These are phyloP conservation scores for Actinia tenebrosa DNA, from an alignment of 64 coral and sea anemone species.

Conservation along the genomic window DNA sequence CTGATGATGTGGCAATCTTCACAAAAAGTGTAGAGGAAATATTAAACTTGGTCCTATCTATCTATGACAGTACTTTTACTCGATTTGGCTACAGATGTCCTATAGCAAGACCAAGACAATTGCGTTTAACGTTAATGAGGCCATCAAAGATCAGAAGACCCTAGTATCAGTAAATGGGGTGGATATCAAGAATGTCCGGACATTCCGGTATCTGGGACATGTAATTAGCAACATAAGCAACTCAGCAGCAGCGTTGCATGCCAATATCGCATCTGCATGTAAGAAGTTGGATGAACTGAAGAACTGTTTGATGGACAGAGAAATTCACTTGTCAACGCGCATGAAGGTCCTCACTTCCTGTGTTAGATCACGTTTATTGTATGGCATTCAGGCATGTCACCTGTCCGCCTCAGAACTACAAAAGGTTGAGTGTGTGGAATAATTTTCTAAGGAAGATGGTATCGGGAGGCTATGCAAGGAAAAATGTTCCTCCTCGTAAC, in stretches of 20 bases:
- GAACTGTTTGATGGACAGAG: no score
- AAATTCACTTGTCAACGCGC: no score
- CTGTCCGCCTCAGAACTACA: no score
- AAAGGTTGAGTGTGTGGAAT: no score
- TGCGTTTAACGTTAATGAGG: not conserved
- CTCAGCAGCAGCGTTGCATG: not conserved
- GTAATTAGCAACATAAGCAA: not conserved
- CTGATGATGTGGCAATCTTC: slow-evolving; percentile 5
- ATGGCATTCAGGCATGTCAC: no score
- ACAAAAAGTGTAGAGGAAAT: not conserved
- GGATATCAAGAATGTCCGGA: not conserved
- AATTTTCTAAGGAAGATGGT: no score
- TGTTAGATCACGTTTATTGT: no score
- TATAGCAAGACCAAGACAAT: slow-evolving; percentile 6
- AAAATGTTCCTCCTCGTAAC: no score
- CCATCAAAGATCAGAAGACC: not conserved
- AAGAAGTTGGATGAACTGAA: not conserved
- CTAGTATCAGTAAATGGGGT: not conserved
- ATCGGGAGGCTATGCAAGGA: no score
- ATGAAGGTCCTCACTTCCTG: no score
- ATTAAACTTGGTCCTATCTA: not conserved
- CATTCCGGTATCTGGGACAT: slow-evolving; percentile 6
- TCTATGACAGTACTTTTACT: not conserved
- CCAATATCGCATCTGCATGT: not conserved
- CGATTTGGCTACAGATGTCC: slow-evolving; percentile 12